Evolutionary conservation across 2,113 vertebrate species (phyloP), one percentile per base, ranked within the genome.

Genomic region (Siniperca knerii): DNA sequence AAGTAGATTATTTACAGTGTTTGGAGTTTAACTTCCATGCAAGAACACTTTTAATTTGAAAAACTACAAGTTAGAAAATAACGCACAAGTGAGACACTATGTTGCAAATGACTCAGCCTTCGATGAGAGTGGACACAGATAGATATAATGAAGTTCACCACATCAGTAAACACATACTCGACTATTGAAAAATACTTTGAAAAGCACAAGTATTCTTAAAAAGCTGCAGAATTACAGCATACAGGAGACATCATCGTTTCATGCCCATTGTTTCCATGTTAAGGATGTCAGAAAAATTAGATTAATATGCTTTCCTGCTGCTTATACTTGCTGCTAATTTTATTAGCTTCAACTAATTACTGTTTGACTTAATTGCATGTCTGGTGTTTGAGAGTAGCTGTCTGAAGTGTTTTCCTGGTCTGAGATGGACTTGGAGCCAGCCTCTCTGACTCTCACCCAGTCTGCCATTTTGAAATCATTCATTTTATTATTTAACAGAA

Each of bases 291-390:
- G 52, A 65, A 33, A 75, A 29, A 40, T 37, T 9, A 8, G 18
- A 60, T 52, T 46, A 50, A 58, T 75, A 25, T 65, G 44, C 23
- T 33, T n/a, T 5, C 16, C 73, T 64, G 55, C 35, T 75, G 54
- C 54, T 74, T 2, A 4, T 15, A 60, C 58, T 29, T 0, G 3
- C 33, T 71, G 57, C 58, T 76, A n/a, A 72, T 81, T 77, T n/a
- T 76, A 8, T 58, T 40, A 29, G 18, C 35, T 37, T 54, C 54
- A 55, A 15, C 35, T 70, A 71, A 82, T 61, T 79, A 58, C 58
- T 44, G 40, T 60, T 79, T 78, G 33, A 46, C 25, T 61, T 76
- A 79, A 85, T 75, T 75, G 70, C 75, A 75, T 16, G 15, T 71
- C 75, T 68, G 71, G 25, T 20, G 13, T 85, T 52, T 75, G n/a